These are phyloP conservation scores for Antigone vipio DNA, from an alignment of 2,113 vertebrate genomes.

Conservation along the genomic window DNA sequence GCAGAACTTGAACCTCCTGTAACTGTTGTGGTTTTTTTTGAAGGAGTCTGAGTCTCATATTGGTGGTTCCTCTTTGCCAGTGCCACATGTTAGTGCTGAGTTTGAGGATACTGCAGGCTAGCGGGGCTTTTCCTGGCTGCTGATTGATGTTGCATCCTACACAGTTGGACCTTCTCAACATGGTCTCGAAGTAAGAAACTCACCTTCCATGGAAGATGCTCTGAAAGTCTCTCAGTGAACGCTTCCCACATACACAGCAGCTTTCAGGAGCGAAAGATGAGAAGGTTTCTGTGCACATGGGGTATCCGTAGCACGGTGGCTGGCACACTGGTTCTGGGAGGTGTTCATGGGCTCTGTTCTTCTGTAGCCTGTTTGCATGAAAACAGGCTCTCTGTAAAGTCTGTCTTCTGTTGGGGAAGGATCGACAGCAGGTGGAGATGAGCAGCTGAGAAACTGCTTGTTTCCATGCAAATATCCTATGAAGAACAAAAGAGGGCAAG, in stretches of 20 bases:
- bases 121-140: not conserved
- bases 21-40: not conserved
- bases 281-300: not conserved
- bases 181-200: not conserved
- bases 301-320: not conserved
- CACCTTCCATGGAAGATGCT: not conserved
- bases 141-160: not conserved
- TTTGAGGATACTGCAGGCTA: not conserved
- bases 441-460: not conserved
- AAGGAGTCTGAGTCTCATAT: not conserved
- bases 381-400: not conserved
- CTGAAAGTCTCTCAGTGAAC: not conserved
- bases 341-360: not conserved
- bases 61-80: not conserved
- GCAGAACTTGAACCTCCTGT: not conserved
- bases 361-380: not conserved
- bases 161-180: not conserved
- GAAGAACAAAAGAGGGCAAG: not conserved
- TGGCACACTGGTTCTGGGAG: not conserved
- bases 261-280: not conserved
- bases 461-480: constrained; percentile 10
- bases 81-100: not conserved
- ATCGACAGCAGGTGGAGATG: not conserved
- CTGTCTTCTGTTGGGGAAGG: not conserved
- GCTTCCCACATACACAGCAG: not conserved